A percentile compares a stretch with the other conserved stretches of the same genome.
These are phyloP conservation scores for Drymonia ruficornis DNA, from an alignment of 2,888 invertebrate species.

Conservation along the genomic window DNA sequence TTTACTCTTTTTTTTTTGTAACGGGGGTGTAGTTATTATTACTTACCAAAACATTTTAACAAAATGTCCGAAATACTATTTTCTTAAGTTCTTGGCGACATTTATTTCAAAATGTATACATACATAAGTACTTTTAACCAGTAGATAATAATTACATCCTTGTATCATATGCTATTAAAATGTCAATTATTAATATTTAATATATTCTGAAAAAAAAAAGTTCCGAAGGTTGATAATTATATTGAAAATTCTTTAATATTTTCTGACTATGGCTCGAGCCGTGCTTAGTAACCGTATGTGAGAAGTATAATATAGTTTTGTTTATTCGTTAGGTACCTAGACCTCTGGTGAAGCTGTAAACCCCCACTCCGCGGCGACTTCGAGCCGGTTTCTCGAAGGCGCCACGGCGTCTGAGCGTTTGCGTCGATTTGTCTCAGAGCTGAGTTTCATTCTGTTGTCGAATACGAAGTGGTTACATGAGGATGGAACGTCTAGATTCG, in stretches of 20 bases:
- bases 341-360: slow-evolving; percentile 24
- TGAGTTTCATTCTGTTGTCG: slow-evolving; percentile 37
- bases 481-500: slow-evolving; percentile 44
- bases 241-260: slow-evolving; percentile 5
- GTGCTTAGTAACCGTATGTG: slow-evolving; percentile 33
- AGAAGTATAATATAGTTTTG: slow-evolving; percentile 78
- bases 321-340: slow-evolving; percentile 48
- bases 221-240: slow-evolving; percentile 27
- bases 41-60: slow-evolving; percentile 42
- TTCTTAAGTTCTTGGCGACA: slow-evolving; percentile 4
- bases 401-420: slow-evolving; percentile 33
- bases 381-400: slow-evolving; percentile 38
- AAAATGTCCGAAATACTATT: slow-evolving; percentile 17
- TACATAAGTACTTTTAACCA: background rate
- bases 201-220: slow-evolving; percentile 34
- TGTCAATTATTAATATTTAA: slow-evolving; percentile 66
- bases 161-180: slow-evolving; percentile 52
- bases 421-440: slow-evolving; percentile 11
- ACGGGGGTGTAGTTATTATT: slow-evolving; percentile 53
- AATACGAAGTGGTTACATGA: slow-evolving; percentile 39
- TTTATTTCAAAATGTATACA: background rate
- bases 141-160: slow-evolving; percentile 52
- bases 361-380: slow-evolving; percentile 41
- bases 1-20: slow-evolving; percentile 59
- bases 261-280: slow-evolving; percentile 14